phyloP scores from a whole-genome alignment of 2,113 vertebrate species.

The Tragulus kanchil region DNA sequence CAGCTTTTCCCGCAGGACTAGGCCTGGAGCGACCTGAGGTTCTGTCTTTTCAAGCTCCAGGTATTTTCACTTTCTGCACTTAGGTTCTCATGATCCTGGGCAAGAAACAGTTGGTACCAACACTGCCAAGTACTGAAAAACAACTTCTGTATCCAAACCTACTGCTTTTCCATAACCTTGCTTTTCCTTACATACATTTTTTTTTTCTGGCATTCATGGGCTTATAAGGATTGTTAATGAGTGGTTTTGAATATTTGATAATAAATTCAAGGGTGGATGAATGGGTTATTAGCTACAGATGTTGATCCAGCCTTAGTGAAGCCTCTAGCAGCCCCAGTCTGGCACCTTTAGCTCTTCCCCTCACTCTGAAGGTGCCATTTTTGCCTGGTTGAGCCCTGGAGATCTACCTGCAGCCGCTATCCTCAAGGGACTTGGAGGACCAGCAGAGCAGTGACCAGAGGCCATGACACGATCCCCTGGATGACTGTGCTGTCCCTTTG shows the following conservation, averaged over 20 bases:
- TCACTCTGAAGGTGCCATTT: not conserved
- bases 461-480: rapidly evolving
- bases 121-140: not conserved
- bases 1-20: not conserved
- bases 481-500: rapidly evolving
- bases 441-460: not conserved
- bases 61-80: not conserved
- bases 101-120: not conserved
- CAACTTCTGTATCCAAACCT: not conserved
- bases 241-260: not conserved
- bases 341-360: not conserved
- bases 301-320: not conserved
- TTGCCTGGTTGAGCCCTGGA: not conserved
- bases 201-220: not conserved
- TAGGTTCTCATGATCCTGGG: not conserved
- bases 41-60: not conserved
- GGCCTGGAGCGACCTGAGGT: not conserved
- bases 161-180: not conserved
- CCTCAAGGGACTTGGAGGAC: not conserved
- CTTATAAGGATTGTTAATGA: not conserved
- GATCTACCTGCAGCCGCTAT: not conserved
- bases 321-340: too few species aligned
- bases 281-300: not conserved
- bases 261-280: not conserved
- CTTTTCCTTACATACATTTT: not conserved